Evolutionary conservation across 2,113 vertebrate species (phyloP).

Genomic region (Neolamprologus variostigma): DNA sequence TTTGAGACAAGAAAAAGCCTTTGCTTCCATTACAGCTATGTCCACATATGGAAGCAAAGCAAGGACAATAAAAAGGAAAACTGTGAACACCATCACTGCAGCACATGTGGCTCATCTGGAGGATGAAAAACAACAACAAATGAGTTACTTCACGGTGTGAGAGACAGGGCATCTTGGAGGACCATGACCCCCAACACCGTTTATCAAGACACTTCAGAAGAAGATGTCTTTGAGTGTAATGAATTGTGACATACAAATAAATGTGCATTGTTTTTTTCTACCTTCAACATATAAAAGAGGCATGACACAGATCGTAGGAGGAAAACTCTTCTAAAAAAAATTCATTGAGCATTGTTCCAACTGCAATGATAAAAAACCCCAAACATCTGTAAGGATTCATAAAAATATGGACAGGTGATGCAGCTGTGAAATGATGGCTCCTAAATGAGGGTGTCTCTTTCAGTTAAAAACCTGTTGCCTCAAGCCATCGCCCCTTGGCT

Average conservation of each 20-base stretch:
- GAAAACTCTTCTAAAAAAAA: neutral
- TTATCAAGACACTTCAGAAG: neutral
- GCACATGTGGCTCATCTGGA: neutral
- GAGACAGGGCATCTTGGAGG: neutral
- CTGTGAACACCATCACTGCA: neutral
- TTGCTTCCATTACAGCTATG: neutral
- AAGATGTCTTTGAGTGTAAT: neutral
- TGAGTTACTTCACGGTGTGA: neutral
- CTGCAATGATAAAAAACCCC: rapidly evolving
- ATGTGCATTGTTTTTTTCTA: neutral
- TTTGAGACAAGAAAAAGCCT: neutral
- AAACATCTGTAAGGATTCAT: neutral
- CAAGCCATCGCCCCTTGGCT: neutral
- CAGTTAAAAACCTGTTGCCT: neutral
- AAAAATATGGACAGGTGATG: neutral
- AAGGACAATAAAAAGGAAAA: neutral
- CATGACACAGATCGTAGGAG: neutral
- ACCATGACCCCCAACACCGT: neutral
- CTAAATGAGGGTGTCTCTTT: neutral
- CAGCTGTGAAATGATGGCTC: neutral
- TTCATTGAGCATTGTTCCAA: neutral
- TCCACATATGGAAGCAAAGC: neutral
- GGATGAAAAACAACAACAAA: neutral
- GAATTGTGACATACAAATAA: neutral
- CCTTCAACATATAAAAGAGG: neutral